Conservation (phyloP, 2,113 vertebrate species). For the Edolisoma coerulescens region DNA sequence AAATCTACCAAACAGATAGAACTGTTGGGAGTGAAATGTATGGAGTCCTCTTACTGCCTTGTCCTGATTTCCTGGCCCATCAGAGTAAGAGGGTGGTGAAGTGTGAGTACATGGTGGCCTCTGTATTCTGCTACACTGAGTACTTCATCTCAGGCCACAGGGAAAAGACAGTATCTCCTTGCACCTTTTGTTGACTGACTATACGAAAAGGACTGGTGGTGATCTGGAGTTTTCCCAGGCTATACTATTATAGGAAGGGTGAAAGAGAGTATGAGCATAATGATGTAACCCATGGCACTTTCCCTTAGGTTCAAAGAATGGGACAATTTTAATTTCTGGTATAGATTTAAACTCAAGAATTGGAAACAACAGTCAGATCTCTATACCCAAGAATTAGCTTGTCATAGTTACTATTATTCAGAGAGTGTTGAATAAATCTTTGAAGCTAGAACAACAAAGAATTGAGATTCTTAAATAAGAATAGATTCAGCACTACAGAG, state of each 20-base stretch:
- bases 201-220: neutral
- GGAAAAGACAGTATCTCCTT: neutral
- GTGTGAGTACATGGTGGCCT: neutral
- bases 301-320: neutral
- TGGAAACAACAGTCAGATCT: neutral
- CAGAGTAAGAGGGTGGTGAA: no score
- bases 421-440: neutral
- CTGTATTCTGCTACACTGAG: accelerated
- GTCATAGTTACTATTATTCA: neutral
- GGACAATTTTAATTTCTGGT: neutral
- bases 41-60: neutral
- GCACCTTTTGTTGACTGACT: neutral
- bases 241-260: neutral
- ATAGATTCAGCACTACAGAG: neutral
- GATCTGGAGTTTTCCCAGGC: neutral
- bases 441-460: neutral
- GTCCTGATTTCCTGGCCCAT: no score
- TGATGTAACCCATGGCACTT: neutral
- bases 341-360: neutral
- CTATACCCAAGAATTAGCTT: neutral
- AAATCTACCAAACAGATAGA: neutral
- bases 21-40: neutral
- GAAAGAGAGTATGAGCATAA: neutral
- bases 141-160: neutral
- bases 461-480: neutral